Evolutionary conservation across 2,113 vertebrate genomes (phyloP).

Genomic region (Neomonachus schauinslandi): DNA sequence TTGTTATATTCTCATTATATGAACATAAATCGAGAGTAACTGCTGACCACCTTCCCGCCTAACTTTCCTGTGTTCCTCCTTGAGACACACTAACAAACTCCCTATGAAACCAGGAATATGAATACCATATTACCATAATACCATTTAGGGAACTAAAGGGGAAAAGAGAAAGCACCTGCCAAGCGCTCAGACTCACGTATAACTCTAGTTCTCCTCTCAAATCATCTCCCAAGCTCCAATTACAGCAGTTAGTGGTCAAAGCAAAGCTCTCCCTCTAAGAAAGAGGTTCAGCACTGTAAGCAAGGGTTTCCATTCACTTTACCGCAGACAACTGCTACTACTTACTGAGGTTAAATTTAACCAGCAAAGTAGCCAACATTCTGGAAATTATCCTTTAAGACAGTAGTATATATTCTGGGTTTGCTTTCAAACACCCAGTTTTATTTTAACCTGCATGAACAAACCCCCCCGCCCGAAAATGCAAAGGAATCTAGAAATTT

Average conservation of each 20-base stretch:
- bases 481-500: background rate
- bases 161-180: constrained; percentile 37
- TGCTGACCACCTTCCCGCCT: background rate
- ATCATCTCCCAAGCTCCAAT: background rate
- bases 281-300: constrained; percentile 43
- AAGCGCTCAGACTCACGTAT: constrained; percentile 23
- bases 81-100: background rate
- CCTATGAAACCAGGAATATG: background rate
- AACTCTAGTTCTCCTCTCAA: constrained; percentile 47
- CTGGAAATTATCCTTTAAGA: constrained; percentile 32
- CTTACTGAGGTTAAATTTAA: background rate
- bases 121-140: constrained; percentile 3
- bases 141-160: background rate
- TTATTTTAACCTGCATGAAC: background rate
- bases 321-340: constrained; percentile 39
- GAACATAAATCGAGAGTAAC: constrained; percentile 29
- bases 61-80: constrained; percentile 4
- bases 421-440: constrained; percentile 16
- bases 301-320: background rate
- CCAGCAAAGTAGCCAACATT: constrained; percentile 38
- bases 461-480: background rate
- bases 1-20: constrained; percentile 3
- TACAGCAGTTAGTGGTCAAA: constrained; percentile 56
- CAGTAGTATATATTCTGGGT: background rate
- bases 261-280: constrained; percentile 18